A percentile compares a stretch with the other conserved stretches of the same genome.
Conservation (phyloP, 2,797 vertebrate genomes). For the Eleutherodactylus coqui region DNA sequence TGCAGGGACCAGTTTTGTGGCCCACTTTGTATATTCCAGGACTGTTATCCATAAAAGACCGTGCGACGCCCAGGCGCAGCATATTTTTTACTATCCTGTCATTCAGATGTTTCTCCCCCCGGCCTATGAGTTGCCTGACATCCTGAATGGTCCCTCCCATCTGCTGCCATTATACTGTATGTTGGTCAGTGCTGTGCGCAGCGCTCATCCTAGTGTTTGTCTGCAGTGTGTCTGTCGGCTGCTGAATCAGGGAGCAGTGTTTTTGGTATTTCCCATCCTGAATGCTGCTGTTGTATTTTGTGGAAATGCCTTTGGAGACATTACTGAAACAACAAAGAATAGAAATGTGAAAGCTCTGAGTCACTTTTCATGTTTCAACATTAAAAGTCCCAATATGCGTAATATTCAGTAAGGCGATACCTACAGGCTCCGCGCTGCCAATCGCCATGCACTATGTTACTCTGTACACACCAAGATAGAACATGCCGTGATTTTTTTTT, state of each 20-base stretch:
- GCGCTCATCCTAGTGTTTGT: neutral
- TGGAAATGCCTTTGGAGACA: slow-evolving; percentile 28
- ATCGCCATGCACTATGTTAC: too few relatives aligned
- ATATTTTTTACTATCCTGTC: neutral
- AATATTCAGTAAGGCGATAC: neutral
- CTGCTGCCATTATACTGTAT: neutral
- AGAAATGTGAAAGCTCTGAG: slow-evolving; percentile 36
- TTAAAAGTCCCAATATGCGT: neutral
- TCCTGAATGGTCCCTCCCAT: neutral
- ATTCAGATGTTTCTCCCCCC: neutral
- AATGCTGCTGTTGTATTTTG: slow-evolving; percentile 38
- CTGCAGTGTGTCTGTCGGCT: neutral
- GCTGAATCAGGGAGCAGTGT: slow-evolving; percentile 17
- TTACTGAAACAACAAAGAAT: neutral
- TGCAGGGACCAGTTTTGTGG: too few relatives aligned
- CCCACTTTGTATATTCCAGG: too few relatives aligned
- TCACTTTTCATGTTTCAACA: slow-evolving; percentile 20
- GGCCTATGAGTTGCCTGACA: neutral
- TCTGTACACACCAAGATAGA: too few relatives aligned
- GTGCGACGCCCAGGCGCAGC: too few relatives aligned
- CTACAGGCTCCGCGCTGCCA: too few relatives aligned
- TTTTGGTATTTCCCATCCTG: neutral
- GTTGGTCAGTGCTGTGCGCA: neutral
- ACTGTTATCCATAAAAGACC: too few relatives aligned
- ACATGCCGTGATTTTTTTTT: too few relatives aligned